These are phyloP conservation scores for Eustalomyia histrio DNA, from an alignment of 2,888 invertebrate species.

Conservation along the genomic window DNA sequence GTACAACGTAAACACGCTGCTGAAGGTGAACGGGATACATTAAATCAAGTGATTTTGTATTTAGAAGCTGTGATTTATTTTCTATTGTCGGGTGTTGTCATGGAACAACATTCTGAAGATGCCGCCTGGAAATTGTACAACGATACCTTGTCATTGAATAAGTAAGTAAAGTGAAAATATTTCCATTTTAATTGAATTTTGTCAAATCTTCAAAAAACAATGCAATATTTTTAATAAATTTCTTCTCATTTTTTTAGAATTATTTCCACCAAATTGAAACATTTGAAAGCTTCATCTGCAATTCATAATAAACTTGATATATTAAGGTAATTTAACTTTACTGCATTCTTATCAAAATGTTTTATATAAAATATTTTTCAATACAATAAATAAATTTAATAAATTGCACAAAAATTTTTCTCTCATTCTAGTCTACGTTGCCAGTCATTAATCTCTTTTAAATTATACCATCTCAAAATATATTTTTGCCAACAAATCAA, in stretches of 20 bases:
- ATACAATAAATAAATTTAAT: too few relatives aligned
- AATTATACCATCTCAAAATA: conserved; percentile 92
- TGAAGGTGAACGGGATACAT: conserved; percentile 89
- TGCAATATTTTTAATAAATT: not conserved
- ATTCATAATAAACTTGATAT: conserved; percentile 85
- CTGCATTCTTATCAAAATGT: not conserved
- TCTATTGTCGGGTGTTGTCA: conserved; percentile 92
- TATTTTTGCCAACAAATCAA: conserved; percentile 89
- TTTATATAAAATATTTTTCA: too few relatives aligned
- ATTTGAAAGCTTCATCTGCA: conserved; percentile 82
- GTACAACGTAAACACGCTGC: conserved; percentile 92
- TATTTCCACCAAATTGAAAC: conserved; percentile 86
- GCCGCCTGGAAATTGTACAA: conserved; percentile 95
- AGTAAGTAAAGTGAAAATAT: conserved; percentile 81
- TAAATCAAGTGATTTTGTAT: conserved; percentile 93
- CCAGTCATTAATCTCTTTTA: conserved; percentile 92
- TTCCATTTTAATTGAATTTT: conserved; percentile 9
- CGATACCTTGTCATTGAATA: conserved; percentile 90
- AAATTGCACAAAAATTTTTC: too few relatives aligned
- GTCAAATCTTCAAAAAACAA: not conserved
- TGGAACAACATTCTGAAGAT: conserved; percentile 91
- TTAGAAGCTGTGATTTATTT: conserved; percentile 95
- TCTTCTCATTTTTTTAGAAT: conserved; percentile 80
- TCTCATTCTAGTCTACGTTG: conserved; percentile 87
- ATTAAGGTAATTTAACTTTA: conserved; percentile 82